Percentiles rank a stretch among this genome's conserved stretches.
phyloP scores from a whole-genome alignment of 2,797 vertebrate genomes.

The Chelon auratus region DNA sequence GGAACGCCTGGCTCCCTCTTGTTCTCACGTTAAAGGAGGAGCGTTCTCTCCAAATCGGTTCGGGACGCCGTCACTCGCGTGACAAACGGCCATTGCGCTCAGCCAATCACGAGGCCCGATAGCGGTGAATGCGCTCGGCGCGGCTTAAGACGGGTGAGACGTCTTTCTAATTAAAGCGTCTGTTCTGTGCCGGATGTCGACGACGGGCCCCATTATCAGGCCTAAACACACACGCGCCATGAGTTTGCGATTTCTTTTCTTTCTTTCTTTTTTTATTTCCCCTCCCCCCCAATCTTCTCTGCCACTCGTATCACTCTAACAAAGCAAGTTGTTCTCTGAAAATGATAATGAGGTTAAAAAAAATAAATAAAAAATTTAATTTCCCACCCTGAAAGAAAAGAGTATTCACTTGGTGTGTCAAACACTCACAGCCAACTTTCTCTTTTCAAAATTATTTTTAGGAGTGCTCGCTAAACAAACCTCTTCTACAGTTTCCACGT shows the following conservation, averaged over 20 bases:
- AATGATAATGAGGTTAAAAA: conserved; percentile 64
- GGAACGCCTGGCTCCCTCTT: conserved; percentile 59
- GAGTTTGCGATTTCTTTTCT: conserved; percentile 39
- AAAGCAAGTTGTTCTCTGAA: conserved; percentile 76
- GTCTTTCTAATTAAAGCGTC: conserved; percentile 72
- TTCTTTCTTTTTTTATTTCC: not conserved
- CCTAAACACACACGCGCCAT: conserved; percentile 64
- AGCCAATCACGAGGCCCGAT: conserved; percentile 60
- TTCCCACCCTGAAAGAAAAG: conserved; percentile 54
- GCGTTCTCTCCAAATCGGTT: conserved; percentile 71
- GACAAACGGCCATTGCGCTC: conserved; percentile 79
- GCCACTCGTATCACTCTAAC: conserved; percentile 60
- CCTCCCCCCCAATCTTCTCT: conserved; percentile 51
- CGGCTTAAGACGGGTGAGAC: conserved; percentile 70
- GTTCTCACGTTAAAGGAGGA: conserved; percentile 60
- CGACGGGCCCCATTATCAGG: conserved; percentile 74
- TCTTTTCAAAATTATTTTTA: conserved; percentile 51
- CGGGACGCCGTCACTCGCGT: conserved; percentile 61
- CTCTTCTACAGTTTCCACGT: conserved; percentile 33
- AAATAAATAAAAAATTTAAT: conserved; percentile 55
- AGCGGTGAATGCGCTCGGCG: conserved; percentile 45
- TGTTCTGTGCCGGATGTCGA: conserved; percentile 54
- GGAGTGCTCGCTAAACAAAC: conserved; percentile 38
- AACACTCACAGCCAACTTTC: conserved; percentile 51
- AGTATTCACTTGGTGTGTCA: conserved; percentile 46